Conservation (phyloP, 2,113 vertebrate species). For the Hippopotamus amphibius region DNA sequence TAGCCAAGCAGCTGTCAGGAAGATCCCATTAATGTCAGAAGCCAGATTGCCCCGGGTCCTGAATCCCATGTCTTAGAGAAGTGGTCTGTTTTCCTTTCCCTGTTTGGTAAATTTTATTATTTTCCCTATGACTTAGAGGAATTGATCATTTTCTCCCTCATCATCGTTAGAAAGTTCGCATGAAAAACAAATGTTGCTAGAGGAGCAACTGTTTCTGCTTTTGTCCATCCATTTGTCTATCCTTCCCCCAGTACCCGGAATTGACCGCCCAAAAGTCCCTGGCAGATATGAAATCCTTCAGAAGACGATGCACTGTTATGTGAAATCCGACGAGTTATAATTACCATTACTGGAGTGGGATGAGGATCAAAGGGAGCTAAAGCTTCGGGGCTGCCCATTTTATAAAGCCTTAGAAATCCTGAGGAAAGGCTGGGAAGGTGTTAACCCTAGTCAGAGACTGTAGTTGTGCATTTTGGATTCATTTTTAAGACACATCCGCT, state of each 20-base stretch:
- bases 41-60: neutral
- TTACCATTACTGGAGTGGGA: neutral
- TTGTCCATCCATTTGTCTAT: neutral
- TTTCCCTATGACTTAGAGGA: neutral
- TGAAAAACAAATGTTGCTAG: neutral
- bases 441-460: neutral
- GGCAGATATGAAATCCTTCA: neutral
- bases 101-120: neutral
- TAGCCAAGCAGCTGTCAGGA: neutral
- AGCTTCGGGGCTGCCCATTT: neutral
- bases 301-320: neutral
- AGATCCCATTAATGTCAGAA: neutral
- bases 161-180: neutral
- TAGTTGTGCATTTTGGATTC: neutral
- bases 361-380: neutral
- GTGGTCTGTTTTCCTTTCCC: neutral
- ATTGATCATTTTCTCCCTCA: neutral
- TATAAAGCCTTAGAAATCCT: neutral
- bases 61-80: neutral
- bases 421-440: neutral
- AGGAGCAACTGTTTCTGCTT: neutral
- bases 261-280: neutral
- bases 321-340: neutral
- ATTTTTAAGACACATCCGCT: neutral
- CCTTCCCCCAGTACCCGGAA: neutral